Evolutionary conservation across 2,797 vertebrate genomes (phyloP).

Genomic region (Spea hammondii): DNA sequence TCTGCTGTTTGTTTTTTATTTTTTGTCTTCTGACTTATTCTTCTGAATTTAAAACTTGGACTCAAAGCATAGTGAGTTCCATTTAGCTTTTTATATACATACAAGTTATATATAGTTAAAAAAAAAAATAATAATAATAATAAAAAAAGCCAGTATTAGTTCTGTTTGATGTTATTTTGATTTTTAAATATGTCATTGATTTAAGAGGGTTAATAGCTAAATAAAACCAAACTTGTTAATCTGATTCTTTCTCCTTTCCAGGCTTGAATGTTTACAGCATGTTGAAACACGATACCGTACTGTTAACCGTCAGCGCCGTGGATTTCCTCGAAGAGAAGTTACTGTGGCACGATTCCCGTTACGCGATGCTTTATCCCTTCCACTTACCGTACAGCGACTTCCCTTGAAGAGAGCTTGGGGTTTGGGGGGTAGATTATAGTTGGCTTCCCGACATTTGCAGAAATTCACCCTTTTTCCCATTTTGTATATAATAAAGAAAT

Average conservation of each 20-base stretch:
- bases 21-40: no score
- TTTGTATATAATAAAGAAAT: conserved; percentile 21
- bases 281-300: conserved; percentile 79
- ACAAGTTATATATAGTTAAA: no score
- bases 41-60: no score
- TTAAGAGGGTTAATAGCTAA: no score
- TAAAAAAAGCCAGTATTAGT: no score
- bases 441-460: neutral
- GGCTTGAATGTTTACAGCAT: conserved; percentile 87
- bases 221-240: no score
- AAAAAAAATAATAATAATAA: no score
- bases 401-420: conserved; percentile 59
- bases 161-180: no score
- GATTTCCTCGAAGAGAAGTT: conserved; percentile 82
- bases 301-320: conserved; percentile 78
- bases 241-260: conserved; percentile 48
- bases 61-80: no score
- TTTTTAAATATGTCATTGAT: no score
- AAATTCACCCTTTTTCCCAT: neutral
- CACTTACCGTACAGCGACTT: conserved; percentile 77
- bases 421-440: neutral
- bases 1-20: no score
- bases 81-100: no score
- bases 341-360: conserved; percentile 81
- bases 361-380: conserved; percentile 73